Evolutionary conservation across 2,888 invertebrate species (phyloP), one percentile per base, ranked within the genome.

Genomic region (Scaptomyza reducta): DNA sequence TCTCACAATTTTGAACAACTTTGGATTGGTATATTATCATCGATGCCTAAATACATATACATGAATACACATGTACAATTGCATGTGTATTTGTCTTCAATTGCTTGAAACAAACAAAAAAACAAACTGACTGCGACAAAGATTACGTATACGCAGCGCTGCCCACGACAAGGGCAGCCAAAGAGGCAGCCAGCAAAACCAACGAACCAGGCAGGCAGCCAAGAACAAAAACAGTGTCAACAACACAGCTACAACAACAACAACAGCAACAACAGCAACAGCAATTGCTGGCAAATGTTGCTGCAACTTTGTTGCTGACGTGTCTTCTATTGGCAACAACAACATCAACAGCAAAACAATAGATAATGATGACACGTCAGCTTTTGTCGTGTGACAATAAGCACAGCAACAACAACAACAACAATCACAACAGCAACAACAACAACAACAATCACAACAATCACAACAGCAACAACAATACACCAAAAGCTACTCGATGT

Each of bases 341-440:
- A 57, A 14, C 47, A 61, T 4, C 14, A 59, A 10, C 51, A 71
- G 47, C 61, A 67, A 76, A 68, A 83, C 83, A 87, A 83, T 79
- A 65, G 74, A 82, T 87, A 84, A 88, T 84, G 86, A 84, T 79
- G 84, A 74, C 82, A 80, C 77, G 79, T 86, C 84, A 84, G 74
- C 81, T 87, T 77, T 88, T 89, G 89, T 88, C 79, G 69, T 75
- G 68, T 74, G 75, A 87, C 85, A 79, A 79, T 79, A 75, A 72
- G 74, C 57, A 74, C 63, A 62, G 55, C 57, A 69, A 56, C 13
- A 61, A 44, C 58, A 72, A 47, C 50, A 69, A 47, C 85, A 79
- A 79, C 77, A 75, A 72, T 72, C 57, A 74, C 63, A 62, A 53
- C 57, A 69, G 53, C 13, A 61, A 44, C 58, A 72, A 47, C 50